Evolutionary conservation across 2,888 invertebrate genomes (phyloP), one percentile per base, ranked within the genome.

Genomic region (Cerceris ruficornis): DNA sequence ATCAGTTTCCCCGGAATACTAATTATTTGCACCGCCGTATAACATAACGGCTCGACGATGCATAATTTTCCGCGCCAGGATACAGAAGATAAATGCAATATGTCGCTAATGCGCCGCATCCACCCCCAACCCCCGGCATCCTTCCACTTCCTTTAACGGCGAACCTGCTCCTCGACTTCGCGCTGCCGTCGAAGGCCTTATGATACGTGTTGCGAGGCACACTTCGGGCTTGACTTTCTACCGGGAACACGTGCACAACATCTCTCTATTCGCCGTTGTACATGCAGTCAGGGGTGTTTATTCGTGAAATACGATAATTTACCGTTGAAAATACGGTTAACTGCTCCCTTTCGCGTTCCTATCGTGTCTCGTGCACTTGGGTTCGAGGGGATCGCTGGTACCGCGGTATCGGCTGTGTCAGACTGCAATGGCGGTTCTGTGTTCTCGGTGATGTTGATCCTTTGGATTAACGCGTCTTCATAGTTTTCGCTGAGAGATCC

Each of bases 221-320:
- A 57, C 52, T 57, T 79, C 74, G 74, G 59, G 69, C 76, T 59
- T 58, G 58, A 75, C 70, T 72, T 69, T 70, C 74, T 76, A 39
- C 66, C 62, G 67, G 82, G 71, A 61, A 55, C 77, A 14, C 50
- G 15, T 60, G 28, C 55, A 4, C 28, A 28, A 28, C 28, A 46
- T 17, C 46, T 28, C 9, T 17, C 58, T 39, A 0, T 9, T 43
- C 57, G 14, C 41, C 28, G 49, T 57, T 7, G 57, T 55, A 62
- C 69, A 69, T 76, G 64, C 67, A 73, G 68, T 69, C 66, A 69
- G 58, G 65, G 69, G 73, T 79, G 82, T 80, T 83, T 82, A 77
- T 71, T 81, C 83, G 86, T 75, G 83, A 83, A 82, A 85, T 79
- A 79, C 71, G 85, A 81, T 85, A 85, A 85, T 85, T 80, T 79